A percentile compares a stretch with the other conserved stretches of the same genome.
These are phyloP conservation scores for Brachystomella parvula DNA, from an alignment of 1,140 invertebrate species.

Conservation along the genomic window DNA sequence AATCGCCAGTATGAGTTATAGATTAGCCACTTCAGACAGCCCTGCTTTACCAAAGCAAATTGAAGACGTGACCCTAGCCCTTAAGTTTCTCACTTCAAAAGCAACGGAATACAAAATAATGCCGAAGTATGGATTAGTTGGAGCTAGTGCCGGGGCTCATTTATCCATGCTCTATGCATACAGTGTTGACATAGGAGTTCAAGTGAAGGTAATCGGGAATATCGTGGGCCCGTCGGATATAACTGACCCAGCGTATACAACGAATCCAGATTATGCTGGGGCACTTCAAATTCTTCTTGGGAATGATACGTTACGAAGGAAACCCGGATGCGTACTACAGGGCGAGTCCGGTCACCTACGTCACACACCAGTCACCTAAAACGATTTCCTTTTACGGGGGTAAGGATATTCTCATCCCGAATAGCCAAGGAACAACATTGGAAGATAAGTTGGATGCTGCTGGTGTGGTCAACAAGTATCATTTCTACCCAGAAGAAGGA, in stretches of 20 bases:
- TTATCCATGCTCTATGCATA: background rate
- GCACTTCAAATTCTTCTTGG: background rate
- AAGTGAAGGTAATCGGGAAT: slow-evolving; percentile 4
- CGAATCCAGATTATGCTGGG: background rate
- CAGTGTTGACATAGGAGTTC: background rate
- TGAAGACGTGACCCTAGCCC: background rate
- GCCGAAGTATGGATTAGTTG: slow-evolving; percentile 1
- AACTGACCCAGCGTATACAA: background rate
- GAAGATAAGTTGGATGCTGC: slow-evolving; percentile 14
- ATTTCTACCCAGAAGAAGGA: slow-evolving; percentile 6
- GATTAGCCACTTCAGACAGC: background rate
- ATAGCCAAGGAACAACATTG: background rate
- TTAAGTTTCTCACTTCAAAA: background rate
- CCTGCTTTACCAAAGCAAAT: slow-evolving; percentile 11
- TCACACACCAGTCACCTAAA: background rate
- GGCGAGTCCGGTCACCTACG: slow-evolving; percentile 1
- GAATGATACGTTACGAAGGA: background rate
- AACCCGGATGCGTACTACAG: background rate
- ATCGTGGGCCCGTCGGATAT: slow-evolving; percentile 3
- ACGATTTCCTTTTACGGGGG: slow-evolving; percentile 9
- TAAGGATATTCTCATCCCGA: slow-evolving; percentile 1
- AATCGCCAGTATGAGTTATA: slow-evolving; percentile 1
- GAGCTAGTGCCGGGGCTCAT: background rate
- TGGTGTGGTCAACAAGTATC: slow-evolving; percentile 9
- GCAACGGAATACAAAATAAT: background rate